A percentile compares a stretch with the other conserved stretches of the same genome.
Conservation (phyloP, 2,888 invertebrate species). For the Acronicta leporina region DNA sequence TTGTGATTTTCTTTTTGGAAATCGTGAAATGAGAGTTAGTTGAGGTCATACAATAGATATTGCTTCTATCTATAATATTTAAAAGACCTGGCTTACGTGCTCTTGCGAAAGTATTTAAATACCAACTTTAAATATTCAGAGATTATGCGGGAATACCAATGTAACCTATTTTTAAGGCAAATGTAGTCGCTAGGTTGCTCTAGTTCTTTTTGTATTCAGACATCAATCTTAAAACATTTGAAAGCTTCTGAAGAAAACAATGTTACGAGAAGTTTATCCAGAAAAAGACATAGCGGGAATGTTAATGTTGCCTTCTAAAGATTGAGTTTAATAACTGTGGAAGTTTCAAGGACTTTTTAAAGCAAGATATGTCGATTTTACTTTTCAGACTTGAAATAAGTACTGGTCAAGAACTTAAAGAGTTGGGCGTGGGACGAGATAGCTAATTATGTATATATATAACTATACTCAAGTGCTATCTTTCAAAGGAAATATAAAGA, state of each 20-base stretch:
- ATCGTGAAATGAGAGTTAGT: slow-evolving; percentile 18
- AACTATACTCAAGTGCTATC: slow-evolving; percentile 36
- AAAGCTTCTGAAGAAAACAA: slow-evolving; percentile 78
- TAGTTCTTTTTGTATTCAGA: slow-evolving; percentile 65
- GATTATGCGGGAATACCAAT: slow-evolving; percentile 69
- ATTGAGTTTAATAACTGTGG: slow-evolving; percentile 36
- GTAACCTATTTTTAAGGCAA: slow-evolving; percentile 41
- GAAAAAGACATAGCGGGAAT: slow-evolving; percentile 34
- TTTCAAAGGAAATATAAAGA: slow-evolving; percentile 20
- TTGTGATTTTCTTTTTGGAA: slow-evolving; percentile 3
- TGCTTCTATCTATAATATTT: slow-evolving; percentile 21
- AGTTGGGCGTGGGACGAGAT: slow-evolving; percentile 35
- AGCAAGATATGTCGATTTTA: slow-evolving; percentile 24
- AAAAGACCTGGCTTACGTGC: slow-evolving; percentile 54
- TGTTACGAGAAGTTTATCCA: slow-evolving; percentile 63
- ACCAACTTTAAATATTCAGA: slow-evolving; percentile 71
- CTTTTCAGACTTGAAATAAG: slow-evolving; percentile 32
- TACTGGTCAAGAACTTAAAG: slow-evolving; percentile 28
- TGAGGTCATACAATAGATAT: slow-evolving; percentile 29
- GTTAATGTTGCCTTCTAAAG: slow-evolving; percentile 35
- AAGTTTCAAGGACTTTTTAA: slow-evolving; percentile 22
- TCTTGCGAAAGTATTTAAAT: slow-evolving; percentile 53
- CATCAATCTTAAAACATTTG: slow-evolving; percentile 77
- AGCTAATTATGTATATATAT: slow-evolving; percentile 44
- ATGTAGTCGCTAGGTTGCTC: slow-evolving; percentile 33